Percentiles rank a stretch among this genome's conserved stretches.
Conservation (phyloP, 1,140 invertebrate genomes). For the Drosophila lini region DNA sequence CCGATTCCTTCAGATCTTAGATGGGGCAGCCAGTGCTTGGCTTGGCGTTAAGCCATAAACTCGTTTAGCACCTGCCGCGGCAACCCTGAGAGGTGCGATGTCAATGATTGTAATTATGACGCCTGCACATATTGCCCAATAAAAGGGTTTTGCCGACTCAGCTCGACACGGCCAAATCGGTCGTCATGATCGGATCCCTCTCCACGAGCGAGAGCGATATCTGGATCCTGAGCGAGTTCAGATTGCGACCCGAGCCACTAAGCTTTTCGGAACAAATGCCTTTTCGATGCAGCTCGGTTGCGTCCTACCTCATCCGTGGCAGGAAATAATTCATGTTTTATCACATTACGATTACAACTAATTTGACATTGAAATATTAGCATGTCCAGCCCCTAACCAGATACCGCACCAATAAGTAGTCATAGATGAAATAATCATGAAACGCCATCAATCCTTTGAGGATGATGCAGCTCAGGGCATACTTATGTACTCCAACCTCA, state of each 20-base stretch:
- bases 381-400: conserved; percentile 11
- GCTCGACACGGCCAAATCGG: conserved; percentile 41
- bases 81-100: conserved; percentile 52
- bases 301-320: conserved; percentile 2
- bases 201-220: not conserved
- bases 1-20: conserved; percentile 5
- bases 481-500: conserved; percentile 16
- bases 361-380: conserved; percentile 79
- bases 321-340: conserved; percentile 67
- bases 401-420: not conserved
- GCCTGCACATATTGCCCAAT: conserved; percentile 48
- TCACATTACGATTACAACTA: conserved; percentile 74
- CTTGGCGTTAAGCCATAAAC: conserved; percentile 77
- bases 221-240: not conserved
- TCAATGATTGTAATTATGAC: conserved; percentile 75
- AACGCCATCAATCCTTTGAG: conserved; percentile 74
- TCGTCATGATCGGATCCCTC: conserved; percentile 38
- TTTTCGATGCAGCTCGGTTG: conserved; percentile 20
- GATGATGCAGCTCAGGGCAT: conserved; percentile 18
- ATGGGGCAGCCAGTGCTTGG: not conserved
- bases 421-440: conserved; percentile 59
- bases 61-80: conserved; percentile 66
- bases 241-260: not conserved
- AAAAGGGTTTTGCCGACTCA: conserved; percentile 56
- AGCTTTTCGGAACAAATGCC: conserved; percentile 15